Evolutionary conservation across 2,888 invertebrate genomes (phyloP).

Genomic region (Lepidochitona cinerea): DNA sequence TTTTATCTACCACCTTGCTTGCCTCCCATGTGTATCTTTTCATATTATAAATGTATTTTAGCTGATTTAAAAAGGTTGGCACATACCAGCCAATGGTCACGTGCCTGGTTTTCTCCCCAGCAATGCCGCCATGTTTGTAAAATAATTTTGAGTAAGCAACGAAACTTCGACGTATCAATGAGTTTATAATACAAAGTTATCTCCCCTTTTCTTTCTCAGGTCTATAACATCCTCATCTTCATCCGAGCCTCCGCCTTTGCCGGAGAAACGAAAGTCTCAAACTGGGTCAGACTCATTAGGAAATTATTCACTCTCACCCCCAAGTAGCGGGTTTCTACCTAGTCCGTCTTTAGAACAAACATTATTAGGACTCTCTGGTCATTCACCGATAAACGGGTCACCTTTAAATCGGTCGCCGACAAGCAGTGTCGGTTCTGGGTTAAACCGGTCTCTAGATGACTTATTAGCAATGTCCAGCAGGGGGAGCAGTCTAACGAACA

Average conservation of each 20-base stretch:
- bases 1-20: no score
- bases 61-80: no score
- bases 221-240: no score
- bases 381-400: conserved; percentile 35
- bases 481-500: not conserved
- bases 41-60: no score
- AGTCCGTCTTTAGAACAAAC: conserved; percentile 26
- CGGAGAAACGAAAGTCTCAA: conserved; percentile 49
- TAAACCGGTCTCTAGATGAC: conserved; percentile 81
- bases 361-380: conserved; percentile 18
- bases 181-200: no score
- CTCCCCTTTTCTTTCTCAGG: no score
- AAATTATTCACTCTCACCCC: conserved; percentile 35
- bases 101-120: not conserved
- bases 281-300: conserved; percentile 43
- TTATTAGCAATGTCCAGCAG: conserved; percentile 25
- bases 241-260: conserved; percentile 51
- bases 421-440: conserved; percentile 88
- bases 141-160: not conserved
- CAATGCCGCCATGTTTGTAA: not conserved
- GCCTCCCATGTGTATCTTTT: no score
- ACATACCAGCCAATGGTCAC: no score
- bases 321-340: conserved; percentile 30
- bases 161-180: no score
- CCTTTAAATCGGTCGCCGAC: conserved; percentile 73